Percentiles rank a stretch among this genome's conserved stretches.
These are phyloP conservation scores for Anseranas semipalmata DNA, from an alignment of 2,113 vertebrate genomes.

Conservation along the genomic window DNA sequence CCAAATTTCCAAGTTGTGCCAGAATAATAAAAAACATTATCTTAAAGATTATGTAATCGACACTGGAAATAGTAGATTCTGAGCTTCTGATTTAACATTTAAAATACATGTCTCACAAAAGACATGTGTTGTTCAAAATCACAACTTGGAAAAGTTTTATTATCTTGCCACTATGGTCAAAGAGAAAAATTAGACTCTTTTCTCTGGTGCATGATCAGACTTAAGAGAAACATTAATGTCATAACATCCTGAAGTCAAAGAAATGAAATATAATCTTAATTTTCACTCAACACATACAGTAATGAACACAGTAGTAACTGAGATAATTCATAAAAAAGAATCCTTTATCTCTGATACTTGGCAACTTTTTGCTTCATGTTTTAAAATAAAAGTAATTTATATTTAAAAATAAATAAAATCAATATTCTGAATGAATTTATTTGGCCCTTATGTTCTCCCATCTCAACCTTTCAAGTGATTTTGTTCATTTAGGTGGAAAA, in stretches of 20 bases:
- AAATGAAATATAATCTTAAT: neutral
- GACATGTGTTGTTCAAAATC: neutral
- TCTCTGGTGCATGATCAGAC: neutral
- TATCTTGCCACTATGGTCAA: neutral
- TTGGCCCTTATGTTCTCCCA: neutral
- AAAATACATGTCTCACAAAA: neutral
- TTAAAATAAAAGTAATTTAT: neutral
- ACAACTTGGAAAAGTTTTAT: neutral
- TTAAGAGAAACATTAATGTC: neutral
- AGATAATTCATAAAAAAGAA: neutral
- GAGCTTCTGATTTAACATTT: neutral
- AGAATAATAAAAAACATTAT: neutral
- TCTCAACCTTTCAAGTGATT: neutral
- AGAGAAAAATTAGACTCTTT: accelerated
- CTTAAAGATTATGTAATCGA: too few species aligned
- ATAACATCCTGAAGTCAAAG: neutral
- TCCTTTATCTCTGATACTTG: neutral
- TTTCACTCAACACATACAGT: neutral
- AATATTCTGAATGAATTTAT: neutral
- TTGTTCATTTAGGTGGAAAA: neutral
- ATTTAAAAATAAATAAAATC: neutral
- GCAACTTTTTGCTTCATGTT: neutral
- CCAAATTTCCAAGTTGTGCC: neutral
- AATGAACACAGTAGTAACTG: neutral
- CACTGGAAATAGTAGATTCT: neutral